A percentile compares a stretch with the other conserved stretches of the same genome.
Evolutionary conservation across 2,113 vertebrate species (phyloP).

Genomic region (Narcine bancroftii): DNA sequence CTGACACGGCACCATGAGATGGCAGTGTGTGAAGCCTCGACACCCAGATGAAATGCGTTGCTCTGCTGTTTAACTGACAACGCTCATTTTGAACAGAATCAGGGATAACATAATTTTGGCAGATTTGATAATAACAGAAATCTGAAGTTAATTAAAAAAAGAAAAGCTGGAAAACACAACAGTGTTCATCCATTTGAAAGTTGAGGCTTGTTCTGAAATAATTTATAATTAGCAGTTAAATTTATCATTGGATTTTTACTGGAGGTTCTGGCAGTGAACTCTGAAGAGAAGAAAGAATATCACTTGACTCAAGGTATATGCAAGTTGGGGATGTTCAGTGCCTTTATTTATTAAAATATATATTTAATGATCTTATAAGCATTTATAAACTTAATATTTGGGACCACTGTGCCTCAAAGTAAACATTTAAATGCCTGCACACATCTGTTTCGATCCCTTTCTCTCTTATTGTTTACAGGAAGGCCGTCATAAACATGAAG

Average conservation of each 20-base stretch:
- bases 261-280: neutral
- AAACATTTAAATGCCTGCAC: too few relatives aligned
- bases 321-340: too few relatives aligned
- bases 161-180: neutral
- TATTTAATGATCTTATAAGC: too few relatives aligned
- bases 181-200: neutral
- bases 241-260: neutral
- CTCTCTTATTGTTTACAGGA: neutral
- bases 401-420: too few relatives aligned
- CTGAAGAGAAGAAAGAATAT: neutral
- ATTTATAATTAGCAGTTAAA: neutral
- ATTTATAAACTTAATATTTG: too few relatives aligned
- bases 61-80: neutral
- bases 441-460: neutral
- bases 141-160: neutral
- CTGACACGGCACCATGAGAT: neutral
- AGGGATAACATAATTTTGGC: neutral
- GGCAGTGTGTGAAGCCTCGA: neutral
- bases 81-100: neutral
- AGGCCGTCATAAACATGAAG: neutral
- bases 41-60: neutral
- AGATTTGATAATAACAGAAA: neutral
- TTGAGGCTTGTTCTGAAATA: neutral
- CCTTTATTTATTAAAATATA: too few relatives aligned
- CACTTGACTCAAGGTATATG: neutral